Evolutionary conservation across 1,140 invertebrate genomes (phyloP), one percentile per base, ranked within the genome.

Genomic region (Cataglyphis hispanica): DNA sequence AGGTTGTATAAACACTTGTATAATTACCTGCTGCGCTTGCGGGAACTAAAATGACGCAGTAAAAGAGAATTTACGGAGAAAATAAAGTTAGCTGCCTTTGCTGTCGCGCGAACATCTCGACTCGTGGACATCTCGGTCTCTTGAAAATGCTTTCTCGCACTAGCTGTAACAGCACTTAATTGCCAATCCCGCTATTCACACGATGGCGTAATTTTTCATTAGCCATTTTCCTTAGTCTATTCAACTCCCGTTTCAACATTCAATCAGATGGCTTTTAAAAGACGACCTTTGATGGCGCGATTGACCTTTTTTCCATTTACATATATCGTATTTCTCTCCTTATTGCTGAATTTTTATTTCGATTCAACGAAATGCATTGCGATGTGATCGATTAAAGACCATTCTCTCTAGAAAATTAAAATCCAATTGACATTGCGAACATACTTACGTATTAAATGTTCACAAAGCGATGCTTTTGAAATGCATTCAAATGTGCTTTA

Each of bases 131-230:
- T 70, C 34, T 81, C 34, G 16, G 27, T 56, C 25, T 27, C 16
- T 70, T 11, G 43, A 61, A n/a, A 80, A 56, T 34, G 50, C 16
- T 60, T 58, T 43, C 11, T 13, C n/a, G 46, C 46, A 50, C 46
- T 50, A 50, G 6, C 7, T 40, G 53, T 4, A 72, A 72, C 60
- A 31, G 7, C 16, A 53, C 11, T 72, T 72, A 81, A 81, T 81
- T 81, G 78, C 19, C 66, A 72, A 72, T 81, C 69, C 19, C 77
- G 63, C 22, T 22, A 31, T 56, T 56, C 34, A n/a, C 31, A 43
- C 34, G 46, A 81, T 72, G 22, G 11, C 19, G 25, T 81, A 81
- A 81, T 81, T 81, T 72, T 81, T 60, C 66, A 81, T 72, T 81
- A 81, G 6, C 53, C 25, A 43, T 25, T 72, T 81, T 81, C 19